Evolutionary conservation across 2,113 vertebrate species (phyloP).

Genomic region (Chrysochloris asiatica): DNA sequence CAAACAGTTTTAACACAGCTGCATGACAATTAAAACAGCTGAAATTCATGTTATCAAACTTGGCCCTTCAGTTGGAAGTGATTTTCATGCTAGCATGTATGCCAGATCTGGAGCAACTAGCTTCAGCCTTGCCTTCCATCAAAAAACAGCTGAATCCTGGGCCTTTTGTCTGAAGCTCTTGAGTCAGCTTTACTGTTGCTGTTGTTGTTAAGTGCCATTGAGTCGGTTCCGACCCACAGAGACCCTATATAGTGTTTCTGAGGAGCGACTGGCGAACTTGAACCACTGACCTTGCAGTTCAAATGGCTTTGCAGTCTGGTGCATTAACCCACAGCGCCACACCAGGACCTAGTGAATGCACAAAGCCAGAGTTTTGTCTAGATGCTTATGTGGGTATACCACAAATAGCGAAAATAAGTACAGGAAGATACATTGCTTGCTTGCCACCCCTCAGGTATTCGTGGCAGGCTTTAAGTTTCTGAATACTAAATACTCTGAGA

Average conservation of each 20-base stretch:
- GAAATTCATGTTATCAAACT: slow-evolving; percentile 70
- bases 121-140: background rate
- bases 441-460: background rate
- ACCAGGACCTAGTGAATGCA: no score
- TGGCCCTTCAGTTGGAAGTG: slow-evolving; percentile 44
- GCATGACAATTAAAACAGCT: slow-evolving; percentile 71
- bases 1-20: slow-evolving; percentile 73
- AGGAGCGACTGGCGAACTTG: no score
- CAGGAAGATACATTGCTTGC: background rate
- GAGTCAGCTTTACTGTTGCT: no score
- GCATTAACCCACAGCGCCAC: no score
- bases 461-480: background rate
- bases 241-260: no score
- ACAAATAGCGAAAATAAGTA: slow-evolving; percentile 37
- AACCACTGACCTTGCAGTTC: no score
- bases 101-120: slow-evolving; percentile 54
- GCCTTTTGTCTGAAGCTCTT: slow-evolving; percentile 42
- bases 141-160: slow-evolving; percentile 58
- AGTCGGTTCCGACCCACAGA: no score
- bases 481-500: background rate
- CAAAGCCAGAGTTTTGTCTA: slow-evolving; percentile 38
- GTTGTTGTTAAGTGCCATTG: no score
- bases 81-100: slow-evolving; percentile 39
- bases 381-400: background rate
- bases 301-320: no score